phyloP scores from a whole-genome alignment of 92 coral and sea anemone genomes.

The Actinostola sp. region DNA sequence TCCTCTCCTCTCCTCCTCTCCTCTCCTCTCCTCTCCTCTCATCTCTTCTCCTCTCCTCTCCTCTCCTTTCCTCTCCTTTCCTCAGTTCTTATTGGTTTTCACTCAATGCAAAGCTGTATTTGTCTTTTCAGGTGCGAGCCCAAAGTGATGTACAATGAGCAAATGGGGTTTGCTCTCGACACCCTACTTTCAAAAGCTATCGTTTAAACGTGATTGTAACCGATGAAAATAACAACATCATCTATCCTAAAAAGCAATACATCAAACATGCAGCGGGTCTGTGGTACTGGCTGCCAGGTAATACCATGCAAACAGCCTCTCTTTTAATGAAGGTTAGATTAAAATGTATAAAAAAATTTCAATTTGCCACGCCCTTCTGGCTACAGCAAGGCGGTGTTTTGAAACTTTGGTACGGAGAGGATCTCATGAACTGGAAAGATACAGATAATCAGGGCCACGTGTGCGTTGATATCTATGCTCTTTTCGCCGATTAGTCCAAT shows the following conservation, averaged over 20 bases:
- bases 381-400: neutral
- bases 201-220: constrained; percentile 62
- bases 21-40: no score
- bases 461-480: constrained; percentile 45
- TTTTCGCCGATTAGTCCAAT: neutral
- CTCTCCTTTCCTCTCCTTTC: no score
- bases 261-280: constrained; percentile 50
- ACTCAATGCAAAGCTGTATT: no score
- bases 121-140: constrained; percentile 33
- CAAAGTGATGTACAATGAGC: constrained; percentile 39
- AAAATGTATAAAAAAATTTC: neutral
- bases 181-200: neutral
- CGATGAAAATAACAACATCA: constrained; percentile 49
- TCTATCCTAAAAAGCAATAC: constrained; percentile 50
- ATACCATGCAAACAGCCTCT: neutral
- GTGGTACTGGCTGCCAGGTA: constrained; percentile 68
- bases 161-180: constrained; percentile 63
- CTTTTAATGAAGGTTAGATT: neutral
- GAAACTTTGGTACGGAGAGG: constrained; percentile 64
- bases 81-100: no score
- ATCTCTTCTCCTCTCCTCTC: no score
- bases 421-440: constrained; percentile 24
- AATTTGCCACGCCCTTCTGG: constrained; percentile 52
- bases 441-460: constrained; percentile 45
- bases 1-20: no score